Evolutionary conservation across 2,797 vertebrate species (phyloP), one percentile per base, ranked within the genome.

Genomic region (Nannoperca australis): DNA sequence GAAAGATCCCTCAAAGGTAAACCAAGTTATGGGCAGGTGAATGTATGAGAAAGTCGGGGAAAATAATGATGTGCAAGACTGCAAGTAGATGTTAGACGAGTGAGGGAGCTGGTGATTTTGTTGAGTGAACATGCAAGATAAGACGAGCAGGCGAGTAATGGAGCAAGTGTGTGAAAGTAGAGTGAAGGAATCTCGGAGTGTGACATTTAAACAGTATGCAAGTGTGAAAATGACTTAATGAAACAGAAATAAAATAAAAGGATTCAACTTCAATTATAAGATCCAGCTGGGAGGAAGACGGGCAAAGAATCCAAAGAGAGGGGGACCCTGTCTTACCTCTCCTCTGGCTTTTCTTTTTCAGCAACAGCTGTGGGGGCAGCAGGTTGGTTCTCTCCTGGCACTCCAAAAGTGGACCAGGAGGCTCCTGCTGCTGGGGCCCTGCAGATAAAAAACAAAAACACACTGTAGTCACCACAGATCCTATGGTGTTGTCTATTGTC

Each of bases 401-500:
- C 73, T 77, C 91, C 94, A 5, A 82, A 70, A 65, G 95, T 94
- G 84, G 96, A 91, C 95, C 95, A 95, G 0, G 95, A 94, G 32
- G 94, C 95, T 93, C 94, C 95, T 0, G 95, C 92, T 0, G 92
- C 34, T 18, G 90, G 92, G 38, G 84, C 79, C 73, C 95, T 95
- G 73, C 32, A 78, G 73, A 82, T 27, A 24, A 42, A 74, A 70
- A 64, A 50, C 36, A 76, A 42, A 50, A 10, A 64, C 15, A 74
- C 13, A 69, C 44, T 12, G 72, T 56, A 56, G 61, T 60, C 38
- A 36, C 38, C 11, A 60, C 22, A 49, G 24, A 72, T 66, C 53
- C 40, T 61, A 27, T 7, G 1, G 11, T 20, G 45, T 1, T 49
- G 7, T 60, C 7, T 50, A 3, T 3, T 47, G 44, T 40, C n/a